Evolutionary conservation across 2,113 vertebrate species (phyloP), one percentile per base, ranked within the genome.

Genomic region (Pseudopipra pipra): DNA sequence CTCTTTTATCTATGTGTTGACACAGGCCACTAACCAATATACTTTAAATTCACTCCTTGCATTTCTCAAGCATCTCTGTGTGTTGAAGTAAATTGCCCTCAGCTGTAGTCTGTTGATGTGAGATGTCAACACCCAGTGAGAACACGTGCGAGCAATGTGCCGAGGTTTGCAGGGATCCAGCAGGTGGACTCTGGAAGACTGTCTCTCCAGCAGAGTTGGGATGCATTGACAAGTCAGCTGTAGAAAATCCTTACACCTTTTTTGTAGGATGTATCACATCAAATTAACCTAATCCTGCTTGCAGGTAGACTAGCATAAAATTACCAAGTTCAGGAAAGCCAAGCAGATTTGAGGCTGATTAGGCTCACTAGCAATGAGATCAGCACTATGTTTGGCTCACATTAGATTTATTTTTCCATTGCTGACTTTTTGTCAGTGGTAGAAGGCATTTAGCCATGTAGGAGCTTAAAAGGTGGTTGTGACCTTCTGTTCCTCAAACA

Each of bases 61-160:
- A 4, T 81, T 84, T 89, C 65, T 52, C 5, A 17, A 79, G 66
- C 5, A 4, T 79, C 65, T 77, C 41, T 74, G 24, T 35, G 52
- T 24, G 37, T 59, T 90, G 83, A 88, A 73, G 74, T 88, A 85
- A 76, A 93, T 81, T 68, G 49, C 76, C 44, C 65, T 89, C 80
- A 84, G 16, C 76, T 49, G 56, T 25, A 61, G 39, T 37, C 25
- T 61, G 63, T 9, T 83, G 68, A 93, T 9, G 10, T 25, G 79
- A 84, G 44, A 41, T 74, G 77, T 94, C 85, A 86, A 17, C 85
- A 63, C 35, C 17, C 15, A 44, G 51, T 30, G 65, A 46, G 47
- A 84, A 43, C 47, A 86, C 65, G 52, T 23, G 0, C 0, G 2
- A 68, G 49, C 2, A 0, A 8, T 12, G n/a, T 1, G 12, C 83